Evolutionary conservation across 2,797 vertebrate genomes (phyloP).

Genomic region (Cynopterus sphinx): DNA sequence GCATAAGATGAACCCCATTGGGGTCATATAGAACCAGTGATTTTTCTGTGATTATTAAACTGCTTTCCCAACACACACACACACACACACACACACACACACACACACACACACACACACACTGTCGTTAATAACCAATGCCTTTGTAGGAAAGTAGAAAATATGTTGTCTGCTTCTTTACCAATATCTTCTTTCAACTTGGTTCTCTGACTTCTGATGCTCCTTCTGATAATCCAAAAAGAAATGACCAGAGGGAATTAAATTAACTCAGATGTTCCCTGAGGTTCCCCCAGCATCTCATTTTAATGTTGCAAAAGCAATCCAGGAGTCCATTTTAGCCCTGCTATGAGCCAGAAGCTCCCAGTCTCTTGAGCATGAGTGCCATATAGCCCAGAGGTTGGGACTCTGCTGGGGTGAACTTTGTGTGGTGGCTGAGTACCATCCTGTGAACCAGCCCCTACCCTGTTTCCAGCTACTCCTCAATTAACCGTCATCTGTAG

Average conservation of each 20-base stretch:
- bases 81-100: neutral
- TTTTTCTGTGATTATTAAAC: neutral
- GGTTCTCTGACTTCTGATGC: neutral
- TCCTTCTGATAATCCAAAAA: neutral
- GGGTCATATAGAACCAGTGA: neutral
- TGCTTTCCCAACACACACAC: neutral
- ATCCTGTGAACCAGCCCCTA: neutral
- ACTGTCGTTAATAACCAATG: neutral
- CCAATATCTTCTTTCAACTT: neutral
- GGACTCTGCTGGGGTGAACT: neutral
- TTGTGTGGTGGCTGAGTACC: neutral
- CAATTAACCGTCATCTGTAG: neutral
- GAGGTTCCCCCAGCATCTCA: neutral
- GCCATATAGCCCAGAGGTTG: neutral
- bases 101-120: neutral
- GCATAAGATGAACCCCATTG: neutral
- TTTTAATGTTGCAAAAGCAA: constrained; percentile 6
- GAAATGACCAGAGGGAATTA: neutral
- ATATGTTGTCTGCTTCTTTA: neutral
- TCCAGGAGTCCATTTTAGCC: neutral
- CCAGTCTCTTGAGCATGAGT: neutral
- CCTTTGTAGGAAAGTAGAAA: neutral
- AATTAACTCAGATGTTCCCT: neutral
- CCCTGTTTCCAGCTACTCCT: neutral
- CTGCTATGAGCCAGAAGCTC: neutral